Evolutionary conservation across 1,140 invertebrate genomes (phyloP), one percentile per base, ranked within the genome.

Genomic region (Odontomachus brunneus): DNA sequence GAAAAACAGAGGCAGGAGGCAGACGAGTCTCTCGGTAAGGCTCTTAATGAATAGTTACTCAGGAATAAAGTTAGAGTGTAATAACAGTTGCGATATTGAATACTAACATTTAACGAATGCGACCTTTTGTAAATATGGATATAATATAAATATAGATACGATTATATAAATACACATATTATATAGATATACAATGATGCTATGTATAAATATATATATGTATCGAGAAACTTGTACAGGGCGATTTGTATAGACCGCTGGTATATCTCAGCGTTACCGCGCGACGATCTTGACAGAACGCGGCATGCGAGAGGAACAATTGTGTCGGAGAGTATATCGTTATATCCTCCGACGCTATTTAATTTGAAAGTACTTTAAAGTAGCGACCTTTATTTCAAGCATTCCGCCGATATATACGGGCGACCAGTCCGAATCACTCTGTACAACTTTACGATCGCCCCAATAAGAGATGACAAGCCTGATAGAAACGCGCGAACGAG

Each of bases 51-150:
- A 92, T 89, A 89, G 89, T 89, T 89, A 92, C 92, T 93, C 91
- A 93, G 91, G 92, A 93, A 92, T 92, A 91, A 91, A 89, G 85
- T 90, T 91, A 91, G 87, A 89, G 90, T 88, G 73, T 86, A 90
- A 87, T 91, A 91, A 90, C 66, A 90, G 88, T 91, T 90, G 88
- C 90, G 89, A 92, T 92, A 91, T 89, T 90, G 88, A 91, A 88
- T 90, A 91, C 91, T 92, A 91, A 90, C 84, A 86, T 88, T 88
- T 89, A 92, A 90, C 71, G 85, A 91, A 90, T 3, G 5, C 82
- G 80, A 91, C 57, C 80, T 92, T 92, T 91, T 93, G 92, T 93
- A 92, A 91, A 93, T 92, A 92, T 84, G 82, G 90, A 86, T 89
- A 91, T 90, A 89, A 89, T 85, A 90, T 87, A 90, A 85, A 90